Conservation (phyloP, 1,140 invertebrate species). For the Drosophila setifemur region DNA sequence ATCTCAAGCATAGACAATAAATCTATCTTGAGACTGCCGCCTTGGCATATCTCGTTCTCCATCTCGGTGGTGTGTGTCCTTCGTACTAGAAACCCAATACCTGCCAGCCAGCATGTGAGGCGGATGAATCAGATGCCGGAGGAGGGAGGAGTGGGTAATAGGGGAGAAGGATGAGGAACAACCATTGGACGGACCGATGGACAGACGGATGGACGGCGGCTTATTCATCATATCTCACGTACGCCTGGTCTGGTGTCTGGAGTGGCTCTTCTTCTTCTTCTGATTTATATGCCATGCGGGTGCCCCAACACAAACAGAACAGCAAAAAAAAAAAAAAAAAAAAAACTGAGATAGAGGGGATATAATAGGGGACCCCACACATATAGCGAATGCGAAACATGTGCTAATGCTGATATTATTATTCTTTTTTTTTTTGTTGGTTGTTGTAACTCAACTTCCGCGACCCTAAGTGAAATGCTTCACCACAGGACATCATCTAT, state of each 20-base stretch:
- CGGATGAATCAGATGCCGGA: background rate
- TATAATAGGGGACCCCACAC: background rate
- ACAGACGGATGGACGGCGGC: background rate
- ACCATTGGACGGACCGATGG: constrained; percentile 12
- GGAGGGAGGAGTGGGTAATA: constrained; percentile 2
- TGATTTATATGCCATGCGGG: constrained; percentile 55
- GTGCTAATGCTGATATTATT: constrained; percentile 37
- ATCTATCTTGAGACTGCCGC: constrained; percentile 17
- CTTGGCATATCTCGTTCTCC: constrained; percentile 4
- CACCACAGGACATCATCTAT: constrained; percentile 32
- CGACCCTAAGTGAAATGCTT: background rate
- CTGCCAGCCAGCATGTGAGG: constrained; percentile 46
- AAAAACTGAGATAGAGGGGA: no score
- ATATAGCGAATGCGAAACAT: constrained; percentile 39
- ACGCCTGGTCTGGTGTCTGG: constrained; percentile 36
- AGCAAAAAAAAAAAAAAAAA: background rate
- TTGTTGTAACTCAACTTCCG: constrained; percentile 20
- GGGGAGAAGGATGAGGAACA: background rate
- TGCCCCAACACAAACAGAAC: background rate
- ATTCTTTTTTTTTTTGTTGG: constrained; percentile 12
- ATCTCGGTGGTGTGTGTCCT: constrained; percentile 26
- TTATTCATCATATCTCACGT: constrained; percentile 62
- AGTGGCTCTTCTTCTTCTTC: constrained; percentile 22
- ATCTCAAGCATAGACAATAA: constrained; percentile 12
- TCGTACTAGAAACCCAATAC: constrained; percentile 58